A percentile compares a stretch with the other conserved stretches of the same genome.
These are phyloP conservation scores for Eremophila alpestris DNA, from an alignment of 2,797 vertebrate genomes.

Conservation along the genomic window DNA sequence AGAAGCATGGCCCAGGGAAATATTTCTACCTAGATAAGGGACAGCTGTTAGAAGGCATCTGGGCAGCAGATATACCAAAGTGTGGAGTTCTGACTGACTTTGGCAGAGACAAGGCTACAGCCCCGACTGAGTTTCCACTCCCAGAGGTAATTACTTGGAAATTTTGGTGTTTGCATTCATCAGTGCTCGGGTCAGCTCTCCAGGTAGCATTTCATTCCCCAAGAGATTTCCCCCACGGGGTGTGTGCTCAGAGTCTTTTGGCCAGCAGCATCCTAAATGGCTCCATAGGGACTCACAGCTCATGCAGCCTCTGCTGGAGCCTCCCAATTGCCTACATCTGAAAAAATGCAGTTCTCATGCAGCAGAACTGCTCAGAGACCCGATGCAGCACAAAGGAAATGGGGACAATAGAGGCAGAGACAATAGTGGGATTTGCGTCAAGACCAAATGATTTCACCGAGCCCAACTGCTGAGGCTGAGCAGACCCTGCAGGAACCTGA, in stretches of 20 bases:
- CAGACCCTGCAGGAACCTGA: fast-evolving
- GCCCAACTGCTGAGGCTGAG: not conserved
- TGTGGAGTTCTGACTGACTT: slow-evolving; percentile 87
- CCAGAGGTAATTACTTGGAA: slow-evolving; percentile 82
- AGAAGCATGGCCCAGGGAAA: slow-evolving; percentile 85
- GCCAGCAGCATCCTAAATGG: not conserved
- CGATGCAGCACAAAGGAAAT: slow-evolving; percentile 27
- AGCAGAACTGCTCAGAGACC: slow-evolving; percentile 25
- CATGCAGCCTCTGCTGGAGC: not conserved
- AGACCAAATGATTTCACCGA: not conserved
- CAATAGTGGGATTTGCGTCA: slow-evolving; percentile 54
- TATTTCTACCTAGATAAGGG: slow-evolving; percentile 84
- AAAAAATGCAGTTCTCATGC: slow-evolving; percentile 10
- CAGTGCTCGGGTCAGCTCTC: not conserved
- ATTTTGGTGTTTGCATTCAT: not conserved
- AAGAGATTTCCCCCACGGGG: not conserved
- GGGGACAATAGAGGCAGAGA: slow-evolving; percentile 32
- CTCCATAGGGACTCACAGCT: not conserved
- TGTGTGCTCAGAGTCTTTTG: not conserved
- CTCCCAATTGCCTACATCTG: not conserved
- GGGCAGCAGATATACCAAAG: slow-evolving; percentile 85
- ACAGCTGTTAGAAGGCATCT: slow-evolving; percentile 87
- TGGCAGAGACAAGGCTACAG: slow-evolving; percentile 74
- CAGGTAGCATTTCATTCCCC: not conserved
- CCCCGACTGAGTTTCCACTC: slow-evolving; percentile 81